phyloP scores from a whole-genome alignment of 2,888 invertebrate genomes.

The Tipula vernalis region DNA sequence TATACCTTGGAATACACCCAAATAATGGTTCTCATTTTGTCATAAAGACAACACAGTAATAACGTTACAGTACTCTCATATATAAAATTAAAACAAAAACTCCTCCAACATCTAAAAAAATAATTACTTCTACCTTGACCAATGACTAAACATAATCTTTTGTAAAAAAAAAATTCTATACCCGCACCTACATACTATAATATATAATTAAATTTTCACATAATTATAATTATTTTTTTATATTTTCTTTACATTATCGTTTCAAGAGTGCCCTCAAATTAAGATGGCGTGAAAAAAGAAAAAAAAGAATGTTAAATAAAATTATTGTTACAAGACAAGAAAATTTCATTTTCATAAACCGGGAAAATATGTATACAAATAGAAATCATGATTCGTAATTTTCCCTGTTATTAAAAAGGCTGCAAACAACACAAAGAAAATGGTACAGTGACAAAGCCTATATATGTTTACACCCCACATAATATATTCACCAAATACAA shows the following conservation, averaged over 20 bases:
- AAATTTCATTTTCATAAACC: neutral
- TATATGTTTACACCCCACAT: neutral
- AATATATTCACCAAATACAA: neutral
- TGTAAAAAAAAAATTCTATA: neutral
- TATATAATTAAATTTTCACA: neutral
- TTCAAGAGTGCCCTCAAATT: neutral
- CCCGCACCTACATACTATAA: neutral
- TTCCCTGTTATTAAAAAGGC: neutral
- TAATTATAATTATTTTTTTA: neutral
- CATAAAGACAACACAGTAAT: too few relatives aligned
- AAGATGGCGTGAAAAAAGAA: neutral
- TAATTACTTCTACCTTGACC: neutral
- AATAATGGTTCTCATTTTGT: too few relatives aligned
- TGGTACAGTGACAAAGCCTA: neutral
- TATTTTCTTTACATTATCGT: neutral
- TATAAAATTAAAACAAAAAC: too few relatives aligned
- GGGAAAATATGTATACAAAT: neutral
- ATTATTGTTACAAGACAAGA: neutral
- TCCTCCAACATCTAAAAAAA: too few relatives aligned
- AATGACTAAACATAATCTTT: neutral
- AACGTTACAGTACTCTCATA: too few relatives aligned
- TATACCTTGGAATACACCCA: too few relatives aligned
- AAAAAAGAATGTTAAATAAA: neutral
- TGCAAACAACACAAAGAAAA: neutral
- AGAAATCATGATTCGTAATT: neutral